These are phyloP conservation scores for Atlantisia rogersi DNA, from an alignment of 2,113 vertebrate species.

Conservation along the genomic window DNA sequence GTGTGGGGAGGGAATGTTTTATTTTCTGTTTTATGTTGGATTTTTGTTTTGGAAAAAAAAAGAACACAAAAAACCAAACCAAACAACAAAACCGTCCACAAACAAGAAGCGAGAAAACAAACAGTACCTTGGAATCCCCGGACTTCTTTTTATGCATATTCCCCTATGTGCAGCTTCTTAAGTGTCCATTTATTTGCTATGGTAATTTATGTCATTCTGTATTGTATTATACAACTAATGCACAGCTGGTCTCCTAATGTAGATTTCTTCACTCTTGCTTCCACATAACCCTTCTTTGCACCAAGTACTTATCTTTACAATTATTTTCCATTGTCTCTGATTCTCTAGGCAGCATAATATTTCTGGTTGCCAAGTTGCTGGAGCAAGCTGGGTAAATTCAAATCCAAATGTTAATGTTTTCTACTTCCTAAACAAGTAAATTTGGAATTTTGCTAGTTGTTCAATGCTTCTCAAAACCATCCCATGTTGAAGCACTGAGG, in stretches of 20 bases:
- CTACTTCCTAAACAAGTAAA: not conserved
- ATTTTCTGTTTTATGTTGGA: not conserved
- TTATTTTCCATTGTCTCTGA: constrained; percentile 41
- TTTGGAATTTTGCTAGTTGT: not conserved
- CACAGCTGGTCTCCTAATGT: constrained; percentile 70
- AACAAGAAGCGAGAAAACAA: not conserved
- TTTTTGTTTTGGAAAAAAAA: no score
- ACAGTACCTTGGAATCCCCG: not conserved
- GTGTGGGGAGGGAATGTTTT: not conserved
- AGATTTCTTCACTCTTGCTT: constrained; percentile 68
- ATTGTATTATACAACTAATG: constrained; percentile 70
- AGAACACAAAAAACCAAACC: no score
- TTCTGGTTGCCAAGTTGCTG: constrained; percentile 11
- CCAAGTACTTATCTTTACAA: constrained; percentile 37
- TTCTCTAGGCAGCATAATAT: constrained; percentile 27
- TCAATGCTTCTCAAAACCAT: not conserved
- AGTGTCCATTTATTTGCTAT: constrained; percentile 74
- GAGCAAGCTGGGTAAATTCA: not conserved
- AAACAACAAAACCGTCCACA: not conserved
- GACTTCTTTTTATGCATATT: constrained; percentile 17
- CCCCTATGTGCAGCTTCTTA: constrained; percentile 57
- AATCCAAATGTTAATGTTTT: constrained; percentile 19
- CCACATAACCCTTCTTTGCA: constrained; percentile 23
- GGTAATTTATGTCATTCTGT: constrained; percentile 73
- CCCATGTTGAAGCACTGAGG: not conserved